Percentiles rank a stretch among this genome's conserved stretches.
Conservation (phyloP, 1,140 invertebrate genomes). For the Camponotus floridanus region DNA sequence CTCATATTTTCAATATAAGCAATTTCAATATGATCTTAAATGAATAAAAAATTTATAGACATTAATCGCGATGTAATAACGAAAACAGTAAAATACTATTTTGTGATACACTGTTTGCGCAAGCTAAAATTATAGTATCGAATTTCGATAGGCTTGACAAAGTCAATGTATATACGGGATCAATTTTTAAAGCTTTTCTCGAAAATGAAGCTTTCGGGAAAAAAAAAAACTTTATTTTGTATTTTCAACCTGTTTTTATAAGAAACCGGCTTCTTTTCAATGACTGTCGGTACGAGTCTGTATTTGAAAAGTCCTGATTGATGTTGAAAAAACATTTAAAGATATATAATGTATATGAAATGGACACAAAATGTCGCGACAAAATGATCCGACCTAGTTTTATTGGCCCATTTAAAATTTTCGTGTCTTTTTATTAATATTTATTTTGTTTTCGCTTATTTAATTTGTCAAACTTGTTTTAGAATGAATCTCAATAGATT, state of each 20-base stretch:
- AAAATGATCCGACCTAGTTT: constrained; percentile 28
- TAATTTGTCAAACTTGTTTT: constrained; percentile 32
- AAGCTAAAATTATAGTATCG: constrained; percentile 39
- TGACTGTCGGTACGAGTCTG: constrained; percentile 37
- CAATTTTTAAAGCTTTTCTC: constrained; percentile 44
- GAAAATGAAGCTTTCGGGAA: constrained; percentile 39
- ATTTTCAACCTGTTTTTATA: constrained; percentile 63
- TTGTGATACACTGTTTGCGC: constrained; percentile 1
- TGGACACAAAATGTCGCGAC: constrained; percentile 31
- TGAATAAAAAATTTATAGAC: not conserved
- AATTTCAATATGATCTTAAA: not conserved
- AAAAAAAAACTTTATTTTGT: constrained; percentile 58
- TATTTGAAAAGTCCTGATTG: constrained; percentile 63
- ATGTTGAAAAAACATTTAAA: constrained; percentile 59
- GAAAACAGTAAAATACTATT: constrained; percentile 8
- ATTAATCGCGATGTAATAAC: not conserved
- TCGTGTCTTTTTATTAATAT: not conserved
- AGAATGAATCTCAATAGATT: not conserved
- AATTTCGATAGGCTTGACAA: constrained; percentile 54
- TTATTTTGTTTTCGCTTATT: constrained; percentile 31
- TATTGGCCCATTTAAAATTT: constrained; percentile 39
- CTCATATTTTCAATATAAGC: too few relatives aligned
- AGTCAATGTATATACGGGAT: constrained; percentile 55
- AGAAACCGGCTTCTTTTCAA: constrained; percentile 55
- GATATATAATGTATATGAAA: constrained; percentile 34